Base-by-base conservation (phyloP, 2,888 invertebrate genomes). In the Melitaea athalia region DNA sequence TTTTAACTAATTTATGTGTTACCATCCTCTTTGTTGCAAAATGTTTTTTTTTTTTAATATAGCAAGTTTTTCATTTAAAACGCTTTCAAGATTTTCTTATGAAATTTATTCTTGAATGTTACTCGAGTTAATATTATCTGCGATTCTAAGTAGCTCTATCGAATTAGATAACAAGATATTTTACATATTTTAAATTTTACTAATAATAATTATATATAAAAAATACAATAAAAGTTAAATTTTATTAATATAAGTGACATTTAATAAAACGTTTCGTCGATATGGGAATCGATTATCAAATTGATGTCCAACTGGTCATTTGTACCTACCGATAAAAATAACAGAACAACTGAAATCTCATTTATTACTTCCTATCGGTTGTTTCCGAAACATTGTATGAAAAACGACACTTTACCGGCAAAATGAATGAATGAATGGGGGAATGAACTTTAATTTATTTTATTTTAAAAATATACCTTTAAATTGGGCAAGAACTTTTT, bases 321-420 rank as follows among this genome's bases (percentile, higher is more conserved):
- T 73, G 67, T 71, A 47, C 57, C 63, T 71, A 47, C 57, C 63
- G 57, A 71, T 72, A 72, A 71, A 73, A 69, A 73, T 68, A 64
- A 60, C 65, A 67, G 71, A 73, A 75, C 77, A 75, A 74, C 72
- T 71, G 76, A 77, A 79, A 78, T 75, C 78, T 80, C 85, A 85
- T 84, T 85, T 85, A 81, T 82, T 78, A 85, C 80, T 78, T 81
- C 81, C 81, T 83, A 84, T 83, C 83, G 77, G 31, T 8, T 78
- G 78, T 80, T 80, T 81, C 79, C 82, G 81, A 78, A 79, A 82
- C 82, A 81, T 70, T 64, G 79, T 33, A 14, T 73, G 73, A 75
- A 74, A 72, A 72, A 73, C 73, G 72, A 64, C 47, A 73, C 68
- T 70, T 72, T 63, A 38, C 11, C 33, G 12, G 31, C 14, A 49